Conservation (phyloP, 2,113 vertebrate species). For the Symphodus melops region DNA sequence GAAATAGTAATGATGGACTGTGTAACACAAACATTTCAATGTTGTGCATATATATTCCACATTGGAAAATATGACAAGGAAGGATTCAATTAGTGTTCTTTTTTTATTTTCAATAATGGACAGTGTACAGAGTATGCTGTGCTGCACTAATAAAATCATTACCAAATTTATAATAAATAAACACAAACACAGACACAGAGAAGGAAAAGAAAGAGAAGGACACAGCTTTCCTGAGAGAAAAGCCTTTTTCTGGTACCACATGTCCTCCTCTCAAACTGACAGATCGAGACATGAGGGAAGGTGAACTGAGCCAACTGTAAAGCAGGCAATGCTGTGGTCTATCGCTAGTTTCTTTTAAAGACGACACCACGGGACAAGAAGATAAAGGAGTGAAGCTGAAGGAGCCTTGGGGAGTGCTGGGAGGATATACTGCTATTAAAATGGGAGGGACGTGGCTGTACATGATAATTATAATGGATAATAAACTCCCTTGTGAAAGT, state of each 20-base stretch:
- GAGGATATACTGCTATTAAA: constrained; percentile 44
- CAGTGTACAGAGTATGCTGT: constrained; percentile 66
- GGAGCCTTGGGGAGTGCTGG: constrained; percentile 31
- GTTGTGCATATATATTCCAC: constrained; percentile 2
- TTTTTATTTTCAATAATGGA: constrained; percentile 72
- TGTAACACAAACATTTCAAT: background rate
- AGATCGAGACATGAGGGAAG: constrained; percentile 7
- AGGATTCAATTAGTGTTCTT: constrained; percentile 23
- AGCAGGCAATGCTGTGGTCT: constrained; percentile 20
- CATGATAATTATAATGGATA: constrained; percentile 31
- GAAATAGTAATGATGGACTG: constrained; percentile 24
- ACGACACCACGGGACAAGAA: constrained; percentile 14
- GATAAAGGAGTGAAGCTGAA: constrained; percentile 13
- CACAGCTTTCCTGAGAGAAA: constrained; percentile 27
- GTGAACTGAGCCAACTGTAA: background rate
- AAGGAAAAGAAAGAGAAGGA: constrained; percentile 40
- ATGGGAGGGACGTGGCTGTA: constrained; percentile 45
- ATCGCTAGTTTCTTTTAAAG: constrained; percentile 22
- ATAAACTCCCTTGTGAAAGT: constrained; percentile 28
- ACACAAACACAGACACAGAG: constrained; percentile 60
- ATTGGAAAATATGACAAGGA: constrained; percentile 20
- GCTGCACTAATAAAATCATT: constrained; percentile 65
- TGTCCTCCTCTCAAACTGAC: constrained; percentile 39
- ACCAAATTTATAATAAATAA: constrained; percentile 76
- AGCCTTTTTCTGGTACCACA: constrained; percentile 2